A percentile compares a stretch with the other conserved stretches of the same genome.
phyloP scores from a whole-genome alignment of 92 coral and sea anemone genomes.

The Meandrina meandrites region DNA sequence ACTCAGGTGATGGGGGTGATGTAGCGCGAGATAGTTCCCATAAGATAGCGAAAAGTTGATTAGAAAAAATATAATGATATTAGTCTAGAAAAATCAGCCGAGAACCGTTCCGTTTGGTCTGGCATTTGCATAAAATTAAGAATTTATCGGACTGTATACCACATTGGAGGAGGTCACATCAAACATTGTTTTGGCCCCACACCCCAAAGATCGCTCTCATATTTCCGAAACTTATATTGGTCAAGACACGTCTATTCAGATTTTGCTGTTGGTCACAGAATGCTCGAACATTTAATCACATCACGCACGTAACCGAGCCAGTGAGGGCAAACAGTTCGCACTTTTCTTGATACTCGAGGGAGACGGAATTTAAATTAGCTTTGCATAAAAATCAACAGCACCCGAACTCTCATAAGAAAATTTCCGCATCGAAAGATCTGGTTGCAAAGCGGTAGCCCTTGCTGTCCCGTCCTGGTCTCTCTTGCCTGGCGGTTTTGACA shows the following conservation, averaged over 20 bases:
- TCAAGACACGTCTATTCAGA: background rate
- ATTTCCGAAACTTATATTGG: slow-evolving; percentile 22
- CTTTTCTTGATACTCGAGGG: background rate
- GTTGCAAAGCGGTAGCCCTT: background rate
- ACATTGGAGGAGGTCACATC: slow-evolving; percentile 23
- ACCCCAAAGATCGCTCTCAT: slow-evolving; percentile 42
- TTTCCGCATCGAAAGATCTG: slow-evolving; percentile 1
- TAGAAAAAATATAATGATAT: background rate
- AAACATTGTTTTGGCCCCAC: slow-evolving; percentile 31
- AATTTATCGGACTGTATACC: slow-evolving; percentile 26
- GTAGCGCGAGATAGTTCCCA: too few species aligned
- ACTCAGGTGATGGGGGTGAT: background rate
- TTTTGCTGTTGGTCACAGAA: slow-evolving; percentile 18
- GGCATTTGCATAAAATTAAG: slow-evolving; percentile 46
- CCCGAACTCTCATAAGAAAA: background rate
- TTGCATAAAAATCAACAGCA: background rate
- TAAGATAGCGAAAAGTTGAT: background rate
- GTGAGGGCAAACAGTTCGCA: background rate
- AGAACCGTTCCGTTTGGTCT: slow-evolving; percentile 23
- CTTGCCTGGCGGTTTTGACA: background rate
- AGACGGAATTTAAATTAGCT: background rate
- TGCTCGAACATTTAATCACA: background rate
- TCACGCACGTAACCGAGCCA: slow-evolving; percentile 20
- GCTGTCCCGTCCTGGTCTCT: background rate
- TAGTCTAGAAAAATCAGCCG: background rate